These are phyloP conservation scores for Clinocottus analis DNA, from an alignment of 2,113 vertebrate genomes.

Conservation along the genomic window DNA sequence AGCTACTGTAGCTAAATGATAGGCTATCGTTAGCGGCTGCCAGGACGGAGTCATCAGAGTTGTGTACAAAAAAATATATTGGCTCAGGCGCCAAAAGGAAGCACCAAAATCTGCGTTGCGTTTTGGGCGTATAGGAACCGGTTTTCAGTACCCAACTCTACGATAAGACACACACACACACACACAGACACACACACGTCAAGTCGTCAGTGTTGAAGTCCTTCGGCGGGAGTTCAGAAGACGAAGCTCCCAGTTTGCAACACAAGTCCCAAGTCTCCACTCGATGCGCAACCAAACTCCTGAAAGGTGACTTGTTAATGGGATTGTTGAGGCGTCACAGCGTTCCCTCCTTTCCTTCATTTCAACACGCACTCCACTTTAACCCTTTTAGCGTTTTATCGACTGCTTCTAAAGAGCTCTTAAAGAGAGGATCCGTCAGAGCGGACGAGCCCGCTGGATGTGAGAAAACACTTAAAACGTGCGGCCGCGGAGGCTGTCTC, in stretches of 20 bases:
- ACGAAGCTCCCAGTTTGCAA: not conserved
- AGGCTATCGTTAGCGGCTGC: no score
- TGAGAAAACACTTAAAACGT: constrained; percentile 4
- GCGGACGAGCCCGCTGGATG: constrained; percentile 5
- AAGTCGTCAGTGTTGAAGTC: not conserved
- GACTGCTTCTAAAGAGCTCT: constrained; percentile 30
- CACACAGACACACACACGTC: no score
- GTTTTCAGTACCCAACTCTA: no score
- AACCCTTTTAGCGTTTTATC: constrained; percentile 41
- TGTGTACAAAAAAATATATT: no score
- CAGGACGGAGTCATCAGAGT: no score
- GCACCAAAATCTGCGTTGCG: no score
- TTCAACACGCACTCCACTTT: constrained; percentile 29
- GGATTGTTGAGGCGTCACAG: constrained; percentile 25
- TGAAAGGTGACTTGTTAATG: constrained; percentile 13
- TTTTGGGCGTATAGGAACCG: no score
- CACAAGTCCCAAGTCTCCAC: no score
- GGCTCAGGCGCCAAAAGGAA: no score
- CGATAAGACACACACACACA: no score
- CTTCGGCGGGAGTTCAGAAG: not conserved
- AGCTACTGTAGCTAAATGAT: no score
- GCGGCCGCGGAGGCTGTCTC: not conserved
- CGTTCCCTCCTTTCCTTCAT: not conserved
- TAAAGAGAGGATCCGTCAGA: constrained; percentile 19
- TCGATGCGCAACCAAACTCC: not conserved